Conservation (phyloP, 2,797 vertebrate genomes). For the Rhabdophis nuchalis region DNA sequence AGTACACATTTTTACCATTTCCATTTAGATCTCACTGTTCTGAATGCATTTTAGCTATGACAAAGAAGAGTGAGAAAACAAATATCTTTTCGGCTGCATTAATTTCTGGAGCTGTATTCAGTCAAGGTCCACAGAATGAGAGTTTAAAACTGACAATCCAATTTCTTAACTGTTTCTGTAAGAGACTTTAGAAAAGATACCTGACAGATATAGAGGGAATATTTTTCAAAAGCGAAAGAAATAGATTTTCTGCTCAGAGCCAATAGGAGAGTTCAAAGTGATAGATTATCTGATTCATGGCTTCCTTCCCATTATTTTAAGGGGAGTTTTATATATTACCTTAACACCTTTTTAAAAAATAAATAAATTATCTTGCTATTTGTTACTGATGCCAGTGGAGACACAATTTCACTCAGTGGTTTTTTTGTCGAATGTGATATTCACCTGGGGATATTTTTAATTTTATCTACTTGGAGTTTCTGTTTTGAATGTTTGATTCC, state of each 20-base stretch:
- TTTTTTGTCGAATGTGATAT: background rate
- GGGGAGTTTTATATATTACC: slow-evolving; percentile 53
- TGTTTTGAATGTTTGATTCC: background rate
- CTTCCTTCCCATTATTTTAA: slow-evolving; percentile 59
- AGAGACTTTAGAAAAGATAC: slow-evolving; percentile 64
- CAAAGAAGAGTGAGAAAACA: slow-evolving; percentile 24
- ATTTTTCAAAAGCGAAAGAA: slow-evolving; percentile 74
- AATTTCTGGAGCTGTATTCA: slow-evolving; percentile 34
- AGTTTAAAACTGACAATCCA: slow-evolving; percentile 58
- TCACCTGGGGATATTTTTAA: slow-evolving; percentile 1
- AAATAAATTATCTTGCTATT: background rate
- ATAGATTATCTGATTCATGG: slow-evolving; percentile 71
- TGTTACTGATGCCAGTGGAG: background rate
- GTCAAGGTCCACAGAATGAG: slow-evolving; percentile 27
- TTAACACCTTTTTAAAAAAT: too few relatives aligned
- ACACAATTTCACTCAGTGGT: background rate
- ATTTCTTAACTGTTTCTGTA: slow-evolving; percentile 70
- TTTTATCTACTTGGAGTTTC: background rate
- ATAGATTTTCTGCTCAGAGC: slow-evolving; percentile 73
- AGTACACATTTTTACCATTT: slow-evolving; percentile 11
- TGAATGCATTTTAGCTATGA: slow-evolving; percentile 22
- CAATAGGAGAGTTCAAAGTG: slow-evolving; percentile 66
- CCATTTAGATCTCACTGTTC: slow-evolving; percentile 28
- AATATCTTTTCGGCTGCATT: slow-evolving; percentile 35
- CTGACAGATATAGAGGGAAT: slow-evolving; percentile 72